phyloP scores from a whole-genome alignment of 1,140 invertebrate genomes.

The Choristoneura fumiferana region DNA sequence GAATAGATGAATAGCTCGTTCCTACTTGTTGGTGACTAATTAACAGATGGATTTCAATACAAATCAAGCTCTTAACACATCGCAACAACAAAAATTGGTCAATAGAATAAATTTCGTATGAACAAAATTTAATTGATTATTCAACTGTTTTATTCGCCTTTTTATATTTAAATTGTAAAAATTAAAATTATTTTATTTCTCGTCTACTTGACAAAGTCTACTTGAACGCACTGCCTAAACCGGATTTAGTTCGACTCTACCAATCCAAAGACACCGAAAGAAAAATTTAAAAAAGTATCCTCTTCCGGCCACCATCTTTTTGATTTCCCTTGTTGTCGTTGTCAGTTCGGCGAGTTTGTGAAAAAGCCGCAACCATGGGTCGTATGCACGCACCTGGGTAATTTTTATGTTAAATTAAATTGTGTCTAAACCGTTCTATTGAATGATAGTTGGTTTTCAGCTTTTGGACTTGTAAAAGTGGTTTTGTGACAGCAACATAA shows the following conservation, averaged over 20 bases:
- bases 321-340: conserved; percentile 76
- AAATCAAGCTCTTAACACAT: too few species aligned
- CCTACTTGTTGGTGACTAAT: too few species aligned
- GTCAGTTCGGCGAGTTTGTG: conserved; percentile 67
- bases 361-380: conserved; percentile 89
- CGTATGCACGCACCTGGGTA: conserved; percentile 98
- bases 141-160: too few species aligned
- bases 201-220: too few species aligned
- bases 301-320: conserved; percentile 72
- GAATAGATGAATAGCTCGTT: too few species aligned
- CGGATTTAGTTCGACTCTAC: neutral
- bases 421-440: conserved; percentile 25
- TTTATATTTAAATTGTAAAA: too few species aligned
- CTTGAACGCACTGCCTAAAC: neutral
- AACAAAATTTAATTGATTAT: too few species aligned
- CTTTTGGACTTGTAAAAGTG: conserved; percentile 20
- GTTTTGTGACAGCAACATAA: conserved; percentile 45
- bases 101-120: too few species aligned
- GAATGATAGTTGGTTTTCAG: conserved; percentile 23
- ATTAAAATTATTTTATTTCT: too few species aligned
- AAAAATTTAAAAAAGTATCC: conserved; percentile 28
- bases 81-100: too few species aligned
- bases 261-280: conserved; percentile 26
- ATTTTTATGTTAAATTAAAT: conserved; percentile 56
- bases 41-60: too few species aligned